phyloP scores from a whole-genome alignment of 2,113 vertebrate species.

The Struthidea cinerea region DNA sequence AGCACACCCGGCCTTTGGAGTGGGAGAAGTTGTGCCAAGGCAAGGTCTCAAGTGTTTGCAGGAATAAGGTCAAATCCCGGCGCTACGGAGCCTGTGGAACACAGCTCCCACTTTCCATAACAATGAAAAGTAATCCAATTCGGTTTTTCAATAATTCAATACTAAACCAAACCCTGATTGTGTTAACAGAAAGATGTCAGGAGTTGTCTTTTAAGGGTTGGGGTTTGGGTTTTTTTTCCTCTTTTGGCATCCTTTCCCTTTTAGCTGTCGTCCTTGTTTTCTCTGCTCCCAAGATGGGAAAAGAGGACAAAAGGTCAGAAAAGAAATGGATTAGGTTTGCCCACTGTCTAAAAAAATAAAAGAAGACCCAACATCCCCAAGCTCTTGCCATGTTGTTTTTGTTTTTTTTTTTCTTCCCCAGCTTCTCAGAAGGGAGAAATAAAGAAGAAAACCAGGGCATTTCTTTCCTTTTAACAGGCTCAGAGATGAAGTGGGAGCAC shows the following conservation, averaged over 20 bases:
- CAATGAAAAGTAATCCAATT: background rate
- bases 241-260: background rate
- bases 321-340: background rate
- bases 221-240: background rate
- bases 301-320: background rate
- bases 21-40: background rate
- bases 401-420: too few species aligned
- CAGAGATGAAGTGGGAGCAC: background rate
- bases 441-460: background rate
- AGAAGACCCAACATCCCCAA: background rate
- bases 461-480: background rate
- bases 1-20: background rate
- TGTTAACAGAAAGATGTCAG: background rate
- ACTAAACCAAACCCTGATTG: background rate
- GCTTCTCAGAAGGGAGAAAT: background rate
- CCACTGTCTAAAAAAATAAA: background rate
- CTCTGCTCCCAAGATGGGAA: background rate
- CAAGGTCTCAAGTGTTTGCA: background rate
- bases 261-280: background rate
- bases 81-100: fast-evolving
- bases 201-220: background rate
- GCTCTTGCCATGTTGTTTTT: background rate
- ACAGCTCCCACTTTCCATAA: background rate
- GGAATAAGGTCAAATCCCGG: background rate
- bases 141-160: background rate